Percentiles rank a stretch among this genome's conserved stretches.
Evolutionary conservation across 2,797 vertebrate genomes (phyloP).

Genomic region (Protonibea diacanthus): DNA sequence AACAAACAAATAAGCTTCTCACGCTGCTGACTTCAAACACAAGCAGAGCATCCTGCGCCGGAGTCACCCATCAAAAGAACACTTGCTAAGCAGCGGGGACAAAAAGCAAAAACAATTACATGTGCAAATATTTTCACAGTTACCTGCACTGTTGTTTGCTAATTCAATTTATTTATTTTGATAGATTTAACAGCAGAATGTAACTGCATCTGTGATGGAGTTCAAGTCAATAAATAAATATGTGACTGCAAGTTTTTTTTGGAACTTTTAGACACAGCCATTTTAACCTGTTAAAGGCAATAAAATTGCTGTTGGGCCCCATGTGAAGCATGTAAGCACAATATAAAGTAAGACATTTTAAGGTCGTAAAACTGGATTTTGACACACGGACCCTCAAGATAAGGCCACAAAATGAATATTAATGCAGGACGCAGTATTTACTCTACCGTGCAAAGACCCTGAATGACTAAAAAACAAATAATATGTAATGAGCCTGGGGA

Average conservation of each 20-base stretch:
- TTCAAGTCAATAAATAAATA: conserved; percentile 4
- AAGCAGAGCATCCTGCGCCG: conserved; percentile 5
- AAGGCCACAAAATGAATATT: not conserved
- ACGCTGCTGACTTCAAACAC: conserved; percentile 48
- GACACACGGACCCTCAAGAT: not conserved
- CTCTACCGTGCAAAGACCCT: not conserved
- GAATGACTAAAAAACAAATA: not conserved
- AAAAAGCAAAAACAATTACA: not conserved
- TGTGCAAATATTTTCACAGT: conserved; percentile 33
- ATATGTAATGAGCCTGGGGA: not conserved
- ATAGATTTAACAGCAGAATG: not conserved
- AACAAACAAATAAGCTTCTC: conserved; percentile 22
- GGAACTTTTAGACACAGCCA: not conserved
- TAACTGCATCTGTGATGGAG: not conserved
- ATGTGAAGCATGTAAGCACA: not conserved
- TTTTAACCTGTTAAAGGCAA: not conserved
- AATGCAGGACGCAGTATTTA: not conserved
- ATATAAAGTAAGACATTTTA: not conserved
- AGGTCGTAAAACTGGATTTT: not conserved
- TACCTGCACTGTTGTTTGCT: not conserved
- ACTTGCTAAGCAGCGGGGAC: conserved; percentile 22
- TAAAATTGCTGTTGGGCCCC: no score
- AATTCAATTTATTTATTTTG: conserved; percentile 6
- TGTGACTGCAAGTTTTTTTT: not conserved
- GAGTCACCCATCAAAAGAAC: conserved; percentile 24